A percentile compares a stretch with the other conserved stretches of the same genome.
Conservation (phyloP, 2,797 vertebrate genomes). For the Malurus leucopterus region DNA sequence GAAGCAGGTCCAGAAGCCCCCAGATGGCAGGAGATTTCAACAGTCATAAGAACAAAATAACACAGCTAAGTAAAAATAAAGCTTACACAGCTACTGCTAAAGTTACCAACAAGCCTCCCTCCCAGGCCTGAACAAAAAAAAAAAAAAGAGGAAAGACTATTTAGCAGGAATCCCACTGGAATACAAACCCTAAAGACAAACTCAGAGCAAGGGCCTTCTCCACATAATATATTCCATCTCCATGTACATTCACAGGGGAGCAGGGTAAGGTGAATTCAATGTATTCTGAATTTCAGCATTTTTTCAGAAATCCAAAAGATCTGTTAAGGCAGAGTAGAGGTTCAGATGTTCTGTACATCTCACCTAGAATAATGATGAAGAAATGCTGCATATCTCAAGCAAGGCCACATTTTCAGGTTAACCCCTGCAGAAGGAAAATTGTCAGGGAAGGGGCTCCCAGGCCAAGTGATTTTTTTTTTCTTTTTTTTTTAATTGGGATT, state of each 20-base stretch:
- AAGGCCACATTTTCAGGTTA: background rate
- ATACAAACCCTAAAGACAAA: background rate
- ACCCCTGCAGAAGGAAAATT: background rate
- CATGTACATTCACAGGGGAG: background rate
- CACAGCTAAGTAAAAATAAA: constrained; percentile 48
- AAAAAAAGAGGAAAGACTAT: background rate
- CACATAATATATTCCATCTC: background rate
- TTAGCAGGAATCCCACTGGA: background rate
- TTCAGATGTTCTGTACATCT: background rate
- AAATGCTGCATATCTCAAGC: background rate
- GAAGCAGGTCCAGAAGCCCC: constrained; percentile 56
- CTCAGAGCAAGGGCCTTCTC: background rate
- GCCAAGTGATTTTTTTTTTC: too few species aligned
- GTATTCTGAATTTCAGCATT: background rate
- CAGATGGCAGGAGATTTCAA: constrained; percentile 43
- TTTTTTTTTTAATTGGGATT: background rate
- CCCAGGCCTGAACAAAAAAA: background rate
- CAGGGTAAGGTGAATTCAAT: background rate
- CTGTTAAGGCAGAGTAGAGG: background rate
- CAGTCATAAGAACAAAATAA: constrained; percentile 54
- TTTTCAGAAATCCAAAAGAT: background rate
- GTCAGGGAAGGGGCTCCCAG: background rate
- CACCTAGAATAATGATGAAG: background rate
- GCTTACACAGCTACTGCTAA: constrained; percentile 26
- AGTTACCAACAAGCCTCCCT: background rate